Evolutionary conservation across 2,113 vertebrate genomes (phyloP), one percentile per base, ranked within the genome.

Genomic region (Dasyurus viverrinus): DNA sequence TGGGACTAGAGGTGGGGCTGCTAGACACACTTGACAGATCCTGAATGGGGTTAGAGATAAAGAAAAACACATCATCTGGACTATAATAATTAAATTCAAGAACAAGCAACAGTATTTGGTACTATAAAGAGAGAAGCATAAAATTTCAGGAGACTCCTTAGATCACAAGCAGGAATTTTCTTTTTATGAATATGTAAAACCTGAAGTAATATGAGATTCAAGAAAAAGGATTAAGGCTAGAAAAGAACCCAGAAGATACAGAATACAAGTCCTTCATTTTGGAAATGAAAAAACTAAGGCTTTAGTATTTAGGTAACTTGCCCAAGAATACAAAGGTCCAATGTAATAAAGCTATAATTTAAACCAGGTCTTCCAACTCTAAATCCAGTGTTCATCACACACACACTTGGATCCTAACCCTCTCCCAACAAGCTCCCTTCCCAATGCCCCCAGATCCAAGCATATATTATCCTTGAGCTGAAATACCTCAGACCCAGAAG

Each of bases 11-110:
- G 0, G 99, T 99, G 91, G 99, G 99, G 97, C 99, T 99, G 97
- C 99, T 99, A 96, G 99, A 99, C 89, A 99, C 99, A 2, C 99
- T 99, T 95, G 99, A 99, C 48, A 99, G 97, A 97, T 99, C 99
- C 99, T 99, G 96, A 36, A 11, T 5, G 92, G 89, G 46, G 9
- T 24, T 8, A 94, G n/a, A 92, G 92, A 60, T 53, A 94, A 93
- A 89, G 68, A 84, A 84, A 84, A 84, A 84, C 16, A n/a, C 8
- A 19, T 42, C 5, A 42, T 84, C 6, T 42, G 36, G 11, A 84
- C 68, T 42, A 23, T 23, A 42, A 84, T 22, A 84, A 84, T 23
- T 84, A 19, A 42, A 42, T 84, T 42, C 68, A 84, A 84, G 22
- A 84, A 84, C 14, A 84, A 42, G 6, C 16, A 42, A 42, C 42